Conservation (phyloP, 2,888 invertebrate genomes). For the Barypeithes pellucidus region DNA sequence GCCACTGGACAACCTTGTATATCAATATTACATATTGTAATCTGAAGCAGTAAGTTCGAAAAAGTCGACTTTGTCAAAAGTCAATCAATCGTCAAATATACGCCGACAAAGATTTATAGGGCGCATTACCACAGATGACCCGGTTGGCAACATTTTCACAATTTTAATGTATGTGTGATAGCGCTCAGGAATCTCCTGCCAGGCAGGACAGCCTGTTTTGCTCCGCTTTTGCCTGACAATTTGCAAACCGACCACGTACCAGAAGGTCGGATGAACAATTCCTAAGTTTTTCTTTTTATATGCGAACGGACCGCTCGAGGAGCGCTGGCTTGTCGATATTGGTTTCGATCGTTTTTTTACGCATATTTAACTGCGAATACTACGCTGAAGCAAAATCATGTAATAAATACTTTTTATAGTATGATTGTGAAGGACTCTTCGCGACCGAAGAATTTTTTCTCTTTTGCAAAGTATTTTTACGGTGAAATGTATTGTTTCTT, state of each 20-base stretch:
- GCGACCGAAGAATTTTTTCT: slow-evolving; percentile 9
- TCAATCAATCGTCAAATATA: slow-evolving; percentile 39
- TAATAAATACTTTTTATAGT: slow-evolving; percentile 35
- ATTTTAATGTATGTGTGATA: slow-evolving; percentile 55
- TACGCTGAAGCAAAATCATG: slow-evolving; percentile 37
- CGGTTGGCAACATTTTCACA: slow-evolving; percentile 52
- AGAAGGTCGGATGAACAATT: slow-evolving; percentile 56
- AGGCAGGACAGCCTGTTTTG: slow-evolving; percentile 46
- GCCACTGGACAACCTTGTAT: too few species aligned
- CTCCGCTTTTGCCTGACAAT: slow-evolving; percentile 46
- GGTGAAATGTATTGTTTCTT: slow-evolving; percentile 4
- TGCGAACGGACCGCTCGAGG: slow-evolving; percentile 43
- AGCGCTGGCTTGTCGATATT: slow-evolving; percentile 52
- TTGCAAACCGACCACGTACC: slow-evolving; percentile 54
- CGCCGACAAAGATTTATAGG: slow-evolving; percentile 46
- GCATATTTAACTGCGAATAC: slow-evolving; percentile 47
- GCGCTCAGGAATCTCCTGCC: slow-evolving; percentile 48
- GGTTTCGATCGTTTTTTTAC: slow-evolving; percentile 51
- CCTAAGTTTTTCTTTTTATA: slow-evolving; percentile 50
- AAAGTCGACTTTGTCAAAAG: slow-evolving; percentile 40
- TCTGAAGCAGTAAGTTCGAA: too few species aligned
- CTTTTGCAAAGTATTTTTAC: slow-evolving; percentile 2
- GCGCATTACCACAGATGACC: slow-evolving; percentile 49
- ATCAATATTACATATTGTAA: too few species aligned
- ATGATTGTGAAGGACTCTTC: slow-evolving; percentile 10